Conservation (phyloP, 1,140 invertebrate species). For the Whitmania pigra region DNA sequence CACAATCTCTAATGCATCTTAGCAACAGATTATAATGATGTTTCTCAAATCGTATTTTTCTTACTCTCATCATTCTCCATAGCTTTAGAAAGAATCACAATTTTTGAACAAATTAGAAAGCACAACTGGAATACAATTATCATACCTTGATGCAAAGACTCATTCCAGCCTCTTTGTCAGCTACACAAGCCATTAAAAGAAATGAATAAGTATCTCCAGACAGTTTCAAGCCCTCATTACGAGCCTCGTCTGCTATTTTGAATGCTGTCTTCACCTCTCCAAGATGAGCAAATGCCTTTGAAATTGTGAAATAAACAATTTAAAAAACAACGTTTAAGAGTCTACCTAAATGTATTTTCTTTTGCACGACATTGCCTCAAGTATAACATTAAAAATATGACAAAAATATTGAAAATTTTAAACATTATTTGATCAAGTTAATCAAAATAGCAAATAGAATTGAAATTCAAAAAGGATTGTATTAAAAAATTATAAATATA, state of each 20-base stretch:
- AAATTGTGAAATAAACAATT: conserved; percentile 22
- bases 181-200: conserved; percentile 66
- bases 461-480: no score
- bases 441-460: no score
- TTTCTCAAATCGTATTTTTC: conserved; percentile 54
- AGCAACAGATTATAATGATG: conserved; percentile 69
- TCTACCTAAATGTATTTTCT: not conserved
- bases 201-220: conserved; percentile 60
- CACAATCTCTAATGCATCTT: conserved; percentile 62
- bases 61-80: conserved; percentile 65
- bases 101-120: conserved; percentile 6
- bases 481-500: no score
- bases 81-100: conserved; percentile 41
- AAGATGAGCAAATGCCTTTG: conserved; percentile 62
- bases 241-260: conserved; percentile 68
- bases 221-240: conserved; percentile 49
- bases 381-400: no score
- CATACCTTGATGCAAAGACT: conserved; percentile 56
- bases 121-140: not conserved
- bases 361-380: no score
- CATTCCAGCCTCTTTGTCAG: conserved; percentile 63
- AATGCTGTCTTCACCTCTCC: conserved; percentile 64
- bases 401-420: no score
- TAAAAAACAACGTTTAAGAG: conserved; percentile 24
- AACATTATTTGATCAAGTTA: no score